Conservation (phyloP, 2,797 vertebrate species). For the Thaleichthys pacificus region DNA sequence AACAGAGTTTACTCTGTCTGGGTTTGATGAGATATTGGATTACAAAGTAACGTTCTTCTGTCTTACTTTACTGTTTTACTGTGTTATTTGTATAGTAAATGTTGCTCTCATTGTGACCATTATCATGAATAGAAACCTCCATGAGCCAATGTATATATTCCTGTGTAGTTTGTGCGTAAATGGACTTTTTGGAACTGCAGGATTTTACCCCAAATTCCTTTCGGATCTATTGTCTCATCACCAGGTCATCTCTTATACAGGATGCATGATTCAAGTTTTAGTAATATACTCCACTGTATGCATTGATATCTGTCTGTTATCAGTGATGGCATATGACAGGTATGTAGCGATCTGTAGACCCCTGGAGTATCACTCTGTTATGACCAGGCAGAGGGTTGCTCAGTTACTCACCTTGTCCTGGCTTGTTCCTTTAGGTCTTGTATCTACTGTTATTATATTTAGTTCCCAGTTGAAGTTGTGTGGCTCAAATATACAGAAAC, state of each 20-base stretch:
- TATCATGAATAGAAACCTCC: not conserved
- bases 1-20: not conserved
- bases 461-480: slow-evolving; percentile 40
- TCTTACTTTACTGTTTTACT: not conserved
- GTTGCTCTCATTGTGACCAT: slow-evolving; percentile 1
- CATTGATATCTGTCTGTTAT: slow-evolving; percentile 44
- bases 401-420: slow-evolving; percentile 1
- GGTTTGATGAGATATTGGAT: not conserved
- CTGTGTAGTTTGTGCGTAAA: slow-evolving; percentile 3
- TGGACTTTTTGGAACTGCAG: not conserved
- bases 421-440: slow-evolving; percentile 3
- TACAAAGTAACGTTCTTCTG: not conserved
- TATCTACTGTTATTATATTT: not conserved
- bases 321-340: slow-evolving; percentile 61
- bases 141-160: slow-evolving; percentile 5
- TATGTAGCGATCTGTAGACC: slow-evolving; percentile 60
- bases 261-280: slow-evolving; percentile 44
- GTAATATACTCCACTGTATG: slow-evolving; percentile 38
- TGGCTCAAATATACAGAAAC: slow-evolving; percentile 45
- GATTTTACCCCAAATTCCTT: not conserved
- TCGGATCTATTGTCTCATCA: not conserved
- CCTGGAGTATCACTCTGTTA: slow-evolving; percentile 50
- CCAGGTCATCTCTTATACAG: slow-evolving; percentile 43
- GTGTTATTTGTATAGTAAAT: not conserved
- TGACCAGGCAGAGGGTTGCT: slow-evolving; percentile 30